Conservation (phyloP, 23 tunicate species). For the Ascidia mentula region DNA sequence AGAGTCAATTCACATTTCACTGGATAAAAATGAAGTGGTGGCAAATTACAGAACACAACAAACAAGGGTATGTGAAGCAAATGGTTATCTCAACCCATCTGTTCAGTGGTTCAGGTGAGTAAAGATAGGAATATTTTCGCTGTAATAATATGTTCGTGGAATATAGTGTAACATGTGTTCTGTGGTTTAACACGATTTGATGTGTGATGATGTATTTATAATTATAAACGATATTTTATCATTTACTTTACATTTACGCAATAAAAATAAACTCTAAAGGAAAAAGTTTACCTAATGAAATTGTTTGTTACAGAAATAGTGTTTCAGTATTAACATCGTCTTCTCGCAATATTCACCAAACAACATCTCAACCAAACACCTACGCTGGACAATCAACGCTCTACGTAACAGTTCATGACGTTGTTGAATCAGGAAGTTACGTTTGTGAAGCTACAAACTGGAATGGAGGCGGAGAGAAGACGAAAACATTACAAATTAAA, state of each 20-base stretch:
- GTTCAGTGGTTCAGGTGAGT: not conserved
- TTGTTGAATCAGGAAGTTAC: not conserved
- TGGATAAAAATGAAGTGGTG: not conserved
- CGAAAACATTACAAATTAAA: not conserved
- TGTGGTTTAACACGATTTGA: too few species aligned
- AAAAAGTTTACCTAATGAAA: too few species aligned
- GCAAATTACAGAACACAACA: not conserved
- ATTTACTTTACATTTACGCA: too few species aligned
- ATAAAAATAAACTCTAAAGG: too few species aligned
- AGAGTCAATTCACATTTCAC: too few species aligned
- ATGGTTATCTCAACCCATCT: not conserved
- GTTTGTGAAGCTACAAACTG: conserved; percentile 10
- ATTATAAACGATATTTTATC: too few species aligned
- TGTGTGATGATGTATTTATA: too few species aligned
- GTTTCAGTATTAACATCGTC: too few species aligned
- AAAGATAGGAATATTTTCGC: too few species aligned
- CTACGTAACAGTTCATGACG: not conserved
- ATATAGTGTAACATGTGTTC: too few species aligned
- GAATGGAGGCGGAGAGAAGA: not conserved
- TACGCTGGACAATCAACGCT: not conserved
- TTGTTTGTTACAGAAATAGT: too few species aligned
- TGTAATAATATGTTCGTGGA: too few species aligned
- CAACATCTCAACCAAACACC: not conserved
- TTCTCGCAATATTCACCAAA: not conserved
- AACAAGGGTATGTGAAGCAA: not conserved